Percentiles rank a stretch among this genome's conserved stretches.
Conservation (phyloP, 2,797 vertebrate species). For the Sebastes alutus region DNA sequence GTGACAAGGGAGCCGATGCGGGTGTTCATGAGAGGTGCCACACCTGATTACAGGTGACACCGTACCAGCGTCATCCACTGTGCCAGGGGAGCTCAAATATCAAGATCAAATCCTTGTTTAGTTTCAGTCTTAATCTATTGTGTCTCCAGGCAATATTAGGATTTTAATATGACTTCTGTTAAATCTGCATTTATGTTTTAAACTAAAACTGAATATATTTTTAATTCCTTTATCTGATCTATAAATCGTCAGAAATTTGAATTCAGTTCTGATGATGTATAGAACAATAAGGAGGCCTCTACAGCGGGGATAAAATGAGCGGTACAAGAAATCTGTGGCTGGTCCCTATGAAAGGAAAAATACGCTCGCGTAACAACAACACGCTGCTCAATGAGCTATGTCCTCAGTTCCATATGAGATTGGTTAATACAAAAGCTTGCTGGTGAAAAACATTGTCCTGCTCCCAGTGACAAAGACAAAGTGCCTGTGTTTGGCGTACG, state of each 20-base stretch:
- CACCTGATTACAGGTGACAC: conserved; percentile 74
- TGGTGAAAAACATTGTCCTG: conserved; percentile 97
- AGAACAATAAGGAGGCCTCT: conserved; percentile 38
- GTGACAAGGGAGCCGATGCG: conserved; percentile 56
- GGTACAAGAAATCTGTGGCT: conserved; percentile 63
- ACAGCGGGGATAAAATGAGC: conserved; percentile 58
- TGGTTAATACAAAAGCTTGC: conserved; percentile 98
- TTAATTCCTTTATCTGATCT: conserved; percentile 1
- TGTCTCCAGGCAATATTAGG: neutral
- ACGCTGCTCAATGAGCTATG: conserved; percentile 95
- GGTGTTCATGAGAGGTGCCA: conserved; percentile 70
- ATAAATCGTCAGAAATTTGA: conserved; percentile 9
- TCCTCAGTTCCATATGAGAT: conserved; percentile 97
- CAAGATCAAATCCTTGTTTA: conserved; percentile 6
- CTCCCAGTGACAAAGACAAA: conserved; percentile 96
- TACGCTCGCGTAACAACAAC: conserved; percentile 87
- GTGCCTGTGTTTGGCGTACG: conserved; percentile 92
- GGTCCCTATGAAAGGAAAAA: conserved; percentile 73
- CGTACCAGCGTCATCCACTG: conserved; percentile 16
- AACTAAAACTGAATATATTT: neutral
- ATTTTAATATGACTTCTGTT: neutral
- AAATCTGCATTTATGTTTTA: neutral
- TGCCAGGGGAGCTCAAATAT: conserved; percentile 44
- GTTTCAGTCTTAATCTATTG: conserved; percentile 1
- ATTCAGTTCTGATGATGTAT: neutral